Evolutionary conservation across 1,140 invertebrate genomes (phyloP).

Genomic region (Cyclina sinensis): DNA sequence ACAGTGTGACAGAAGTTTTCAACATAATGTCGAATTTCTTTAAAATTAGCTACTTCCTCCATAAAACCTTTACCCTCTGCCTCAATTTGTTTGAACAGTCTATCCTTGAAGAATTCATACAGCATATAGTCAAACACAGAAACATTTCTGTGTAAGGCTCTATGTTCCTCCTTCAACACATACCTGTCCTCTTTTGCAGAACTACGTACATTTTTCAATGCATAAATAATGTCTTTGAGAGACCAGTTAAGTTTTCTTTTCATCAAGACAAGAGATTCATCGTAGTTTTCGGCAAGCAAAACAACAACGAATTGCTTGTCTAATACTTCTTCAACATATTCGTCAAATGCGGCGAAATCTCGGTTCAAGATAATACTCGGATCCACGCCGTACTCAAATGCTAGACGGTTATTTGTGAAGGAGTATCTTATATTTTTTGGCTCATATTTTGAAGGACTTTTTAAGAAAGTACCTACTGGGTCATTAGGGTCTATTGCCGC

Average conservation of each 20-base stretch:
- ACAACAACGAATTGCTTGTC: slow-evolving; percentile 86
- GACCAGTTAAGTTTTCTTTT: slow-evolving; percentile 87
- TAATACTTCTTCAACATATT: slow-evolving; percentile 57
- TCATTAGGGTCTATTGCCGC: not conserved
- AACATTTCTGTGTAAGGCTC: slow-evolving; percentile 28
- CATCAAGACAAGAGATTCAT: slow-evolving; percentile 87
- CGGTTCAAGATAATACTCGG: slow-evolving; percentile 26
- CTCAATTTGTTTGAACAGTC: slow-evolving; percentile 56
- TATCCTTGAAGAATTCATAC: slow-evolving; percentile 70
- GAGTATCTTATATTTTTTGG: not conserved
- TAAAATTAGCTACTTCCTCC: slow-evolving; percentile 70
- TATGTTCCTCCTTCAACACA: not conserved
- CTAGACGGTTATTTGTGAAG: slow-evolving; percentile 66
- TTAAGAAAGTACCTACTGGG: slow-evolving; percentile 26
- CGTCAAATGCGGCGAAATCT: slow-evolving; percentile 43
- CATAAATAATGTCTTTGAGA: slow-evolving; percentile 84
- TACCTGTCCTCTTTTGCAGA: slow-evolving; percentile 18
- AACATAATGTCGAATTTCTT: slow-evolving; percentile 46
- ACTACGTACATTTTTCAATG: slow-evolving; percentile 50
- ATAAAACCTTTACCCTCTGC: slow-evolving; percentile 51
- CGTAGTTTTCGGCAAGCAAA: slow-evolving; percentile 87
- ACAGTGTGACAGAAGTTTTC: slow-evolving; percentile 66
- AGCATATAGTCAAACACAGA: slow-evolving; percentile 69
- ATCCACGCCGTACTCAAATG: slow-evolving; percentile 66
- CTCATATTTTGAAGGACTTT: slow-evolving; percentile 21